phyloP scores from a whole-genome alignment of 2,888 invertebrate species.

The Hemistola chrysoprasaria region DNA sequence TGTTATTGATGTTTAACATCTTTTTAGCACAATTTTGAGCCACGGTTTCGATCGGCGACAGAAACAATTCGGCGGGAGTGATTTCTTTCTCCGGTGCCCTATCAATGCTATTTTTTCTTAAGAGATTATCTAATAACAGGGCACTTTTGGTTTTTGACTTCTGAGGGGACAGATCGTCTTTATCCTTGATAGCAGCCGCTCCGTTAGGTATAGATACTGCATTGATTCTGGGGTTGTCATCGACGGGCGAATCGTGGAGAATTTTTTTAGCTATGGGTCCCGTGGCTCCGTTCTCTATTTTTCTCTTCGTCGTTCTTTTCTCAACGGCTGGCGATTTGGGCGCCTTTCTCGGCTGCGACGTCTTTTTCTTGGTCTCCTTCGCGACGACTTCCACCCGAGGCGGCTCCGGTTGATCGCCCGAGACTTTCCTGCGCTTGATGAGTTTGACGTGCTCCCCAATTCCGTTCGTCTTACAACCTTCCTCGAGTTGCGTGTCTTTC shows the following conservation, averaged over 20 bases:
- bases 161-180: constrained; percentile 35
- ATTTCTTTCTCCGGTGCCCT: constrained; percentile 65
- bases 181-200: constrained; percentile 44
- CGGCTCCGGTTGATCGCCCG: constrained; percentile 60
- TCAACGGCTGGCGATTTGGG: constrained; percentile 55
- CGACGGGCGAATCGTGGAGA: constrained; percentile 47
- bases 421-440: constrained; percentile 79
- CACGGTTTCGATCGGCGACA: constrained; percentile 62
- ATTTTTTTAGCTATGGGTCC: constrained; percentile 57
- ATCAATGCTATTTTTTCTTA: constrained; percentile 83
- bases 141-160: constrained; percentile 76
- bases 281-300: constrained; percentile 51
- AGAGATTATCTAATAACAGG: constrained; percentile 77
- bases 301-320: constrained; percentile 71
- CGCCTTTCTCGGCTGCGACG: constrained; percentile 46
- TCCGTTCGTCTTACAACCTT: constrained; percentile 70
- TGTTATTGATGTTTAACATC: constrained; percentile 74
- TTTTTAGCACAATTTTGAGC: constrained; percentile 63
- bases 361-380: constrained; percentile 62
- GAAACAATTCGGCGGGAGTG: constrained; percentile 73
- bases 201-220: constrained; percentile 23
- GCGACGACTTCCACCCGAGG: constrained; percentile 51
- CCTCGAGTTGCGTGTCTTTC: constrained; percentile 73
- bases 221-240: constrained; percentile 48
- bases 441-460: constrained; percentile 79